These are phyloP conservation scores for Parascotia fuliginaria DNA, from an alignment of 2,888 invertebrate species.

Conservation along the genomic window DNA sequence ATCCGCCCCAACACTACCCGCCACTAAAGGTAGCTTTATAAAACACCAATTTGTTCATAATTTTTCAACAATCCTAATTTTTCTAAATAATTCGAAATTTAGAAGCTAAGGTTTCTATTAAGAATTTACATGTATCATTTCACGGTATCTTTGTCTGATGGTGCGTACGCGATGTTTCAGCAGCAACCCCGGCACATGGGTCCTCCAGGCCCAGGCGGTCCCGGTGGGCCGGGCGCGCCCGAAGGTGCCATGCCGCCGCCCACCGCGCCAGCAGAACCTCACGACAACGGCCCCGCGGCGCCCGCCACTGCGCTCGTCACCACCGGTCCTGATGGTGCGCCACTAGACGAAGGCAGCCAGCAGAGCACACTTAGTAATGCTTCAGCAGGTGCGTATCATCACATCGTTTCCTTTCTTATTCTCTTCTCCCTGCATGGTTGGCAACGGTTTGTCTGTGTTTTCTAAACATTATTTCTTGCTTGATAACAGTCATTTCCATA, in stretches of 20 bases:
- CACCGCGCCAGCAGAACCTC: slow-evolving; percentile 86
- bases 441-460: no score
- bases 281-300: slow-evolving; percentile 88
- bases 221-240: slow-evolving; percentile 69
- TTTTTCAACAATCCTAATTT: background rate
- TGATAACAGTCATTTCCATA: no score
- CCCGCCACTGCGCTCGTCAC: slow-evolving; percentile 95
- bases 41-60: background rate
- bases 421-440: no score
- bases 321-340: slow-evolving; percentile 95
- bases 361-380: slow-evolving; percentile 97
- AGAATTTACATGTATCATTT: no score
- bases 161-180: slow-evolving; percentile 48
- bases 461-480: no score
- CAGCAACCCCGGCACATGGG: slow-evolving; percentile 87
- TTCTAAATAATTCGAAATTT: no score
- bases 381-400: slow-evolving; percentile 89
- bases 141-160: slow-evolving; percentile 3
- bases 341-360: slow-evolving; percentile 95
- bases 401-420: no score
- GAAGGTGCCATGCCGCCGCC: slow-evolving; percentile 86
- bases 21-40: slow-evolving; percentile 74
- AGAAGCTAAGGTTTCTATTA: no score
- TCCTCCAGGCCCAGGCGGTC: slow-evolving; percentile 69
- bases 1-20: slow-evolving; percentile 77